Evolutionary conservation across 2,113 vertebrate genomes (phyloP).

Genomic region (Thamnaconus septentrionalis): DNA sequence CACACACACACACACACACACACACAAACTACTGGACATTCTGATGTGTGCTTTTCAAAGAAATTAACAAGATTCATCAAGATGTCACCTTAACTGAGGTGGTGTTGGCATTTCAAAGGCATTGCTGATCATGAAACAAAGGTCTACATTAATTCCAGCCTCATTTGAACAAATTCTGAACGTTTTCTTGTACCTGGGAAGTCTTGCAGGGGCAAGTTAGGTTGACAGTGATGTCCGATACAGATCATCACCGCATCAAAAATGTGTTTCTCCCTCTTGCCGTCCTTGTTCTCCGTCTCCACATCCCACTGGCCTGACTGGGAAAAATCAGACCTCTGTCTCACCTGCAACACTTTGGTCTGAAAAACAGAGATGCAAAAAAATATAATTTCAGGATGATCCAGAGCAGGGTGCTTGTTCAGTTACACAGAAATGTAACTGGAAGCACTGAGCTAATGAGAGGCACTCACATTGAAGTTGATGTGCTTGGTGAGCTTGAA

Average conservation of each 20-base stretch:
- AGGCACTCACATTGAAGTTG: conserved; percentile 79
- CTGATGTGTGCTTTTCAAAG: too few species aligned
- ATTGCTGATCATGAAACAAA: too few species aligned
- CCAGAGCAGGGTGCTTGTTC: too few species aligned
- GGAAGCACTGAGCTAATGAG: too few species aligned
- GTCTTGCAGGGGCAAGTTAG: conserved; percentile 81
- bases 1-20: too few species aligned
- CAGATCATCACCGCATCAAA: conserved; percentile 92
- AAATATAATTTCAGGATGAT: background rate
- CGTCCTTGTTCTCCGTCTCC: conserved; percentile 71
- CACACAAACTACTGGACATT: too few species aligned
- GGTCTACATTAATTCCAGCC: too few species aligned
- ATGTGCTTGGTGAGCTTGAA: conserved; percentile 84
- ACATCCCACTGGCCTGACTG: conserved; percentile 88
- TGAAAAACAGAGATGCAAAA: conserved; percentile 47
- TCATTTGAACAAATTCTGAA: too few species aligned
- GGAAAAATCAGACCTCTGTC: conserved; percentile 76
- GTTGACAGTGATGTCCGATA: conserved; percentile 81
- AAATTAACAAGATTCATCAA: too few species aligned
- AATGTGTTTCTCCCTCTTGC: conserved; percentile 67
- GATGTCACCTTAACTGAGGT: too few species aligned
- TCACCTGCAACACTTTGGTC: conserved; percentile 82
- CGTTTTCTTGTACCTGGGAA: conserved; percentile 81
- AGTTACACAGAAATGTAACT: background rate
- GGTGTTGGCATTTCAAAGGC: too few species aligned